Base-by-base conservation (phyloP, 2,888 invertebrate species). In the Cephonodes hylas region DNA sequence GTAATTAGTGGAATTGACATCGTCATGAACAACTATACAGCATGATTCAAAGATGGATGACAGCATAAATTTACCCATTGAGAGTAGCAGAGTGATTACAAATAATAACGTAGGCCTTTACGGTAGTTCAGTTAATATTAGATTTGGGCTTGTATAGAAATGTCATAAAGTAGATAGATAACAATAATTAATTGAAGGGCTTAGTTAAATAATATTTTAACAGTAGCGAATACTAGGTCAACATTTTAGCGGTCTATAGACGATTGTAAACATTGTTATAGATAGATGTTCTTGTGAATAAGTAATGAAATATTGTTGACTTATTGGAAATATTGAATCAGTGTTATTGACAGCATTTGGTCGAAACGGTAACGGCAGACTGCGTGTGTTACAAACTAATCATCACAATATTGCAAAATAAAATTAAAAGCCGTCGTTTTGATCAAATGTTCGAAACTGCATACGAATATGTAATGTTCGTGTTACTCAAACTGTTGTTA, bases 181-280 rank as follows among this genome's bases (percentile, higher is more conserved):
- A 38, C 25, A 53, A 42, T 42, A 27, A 45, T 61, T 46, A 59
- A 59, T 59, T 58, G 8, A 57, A 42, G 56, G 31, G 46, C 23
- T 56, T 58, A 62, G 22, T 53, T 61, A 69, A 66, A 66, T 69
- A 70, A 70, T 64, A 67, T 73, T 74, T 74, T 70, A 76, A 74
- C 63, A 62, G 69, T 72, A 72, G 70, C 68, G 64, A 61, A 66
- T 38, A 38, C n/a, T 38, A 72, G 67, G 66, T 72, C 69, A 76
- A 79, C 67, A 69, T 60, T 62, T 67, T 82, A 80, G 78, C 75
- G 74, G 75, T 84, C 78, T 79, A 79, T 81, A 81, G 76, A 65
- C 69, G 59, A 72, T 70, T 76, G 79, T 81, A 80, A 75, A 80
- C 74, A 76, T 85, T 88, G 87, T 89, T 88, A 83, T 71, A 76